A percentile compares a stretch with the other conserved stretches of the same genome.
These are phyloP conservation scores for Saccostrea cuccullata DNA, from an alignment of 1,140 invertebrate species.

Conservation along the genomic window DNA sequence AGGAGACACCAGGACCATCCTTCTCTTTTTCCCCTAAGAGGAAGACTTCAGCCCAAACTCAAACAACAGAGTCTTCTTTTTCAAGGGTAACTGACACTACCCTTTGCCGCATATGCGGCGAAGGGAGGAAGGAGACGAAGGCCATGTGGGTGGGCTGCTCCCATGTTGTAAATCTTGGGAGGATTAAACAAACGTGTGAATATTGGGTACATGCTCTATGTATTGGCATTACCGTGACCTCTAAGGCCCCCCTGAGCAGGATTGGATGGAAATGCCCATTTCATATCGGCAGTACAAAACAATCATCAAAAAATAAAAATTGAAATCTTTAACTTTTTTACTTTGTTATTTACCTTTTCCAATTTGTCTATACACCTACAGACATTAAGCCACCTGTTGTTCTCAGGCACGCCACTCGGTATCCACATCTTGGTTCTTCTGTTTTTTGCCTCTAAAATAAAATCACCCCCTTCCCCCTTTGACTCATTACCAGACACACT, in stretches of 20 bases:
- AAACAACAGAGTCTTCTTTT: neutral
- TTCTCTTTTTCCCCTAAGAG: too few species aligned
- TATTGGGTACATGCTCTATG: neutral
- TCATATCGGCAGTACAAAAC: neutral
- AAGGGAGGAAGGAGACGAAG: neutral
- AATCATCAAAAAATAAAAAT: too few species aligned
- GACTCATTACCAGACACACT: slow-evolving; percentile 28
- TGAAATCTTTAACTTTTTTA: neutral
- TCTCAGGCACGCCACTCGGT: slow-evolving; percentile 24
- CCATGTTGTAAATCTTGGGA: neutral
- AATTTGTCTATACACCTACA: slow-evolving; percentile 32
- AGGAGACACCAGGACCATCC: too few species aligned
- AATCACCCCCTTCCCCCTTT: slow-evolving; percentile 47
- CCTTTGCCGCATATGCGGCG: neutral
- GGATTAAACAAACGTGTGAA: neutral
- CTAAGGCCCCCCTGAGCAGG: neutral
- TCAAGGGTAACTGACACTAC: neutral
- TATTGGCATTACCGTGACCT: neutral
- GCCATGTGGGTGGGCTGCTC: neutral
- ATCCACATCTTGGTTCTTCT: slow-evolving; percentile 34
- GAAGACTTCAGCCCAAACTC: neutral
- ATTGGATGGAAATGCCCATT: slow-evolving; percentile 8
- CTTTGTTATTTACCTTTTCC: slow-evolving; percentile 8
- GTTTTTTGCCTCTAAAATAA: neutral
- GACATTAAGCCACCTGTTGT: neutral